These are phyloP conservation scores for Epiblema foenella DNA, from an alignment of 2,888 invertebrate species.

Conservation along the genomic window DNA sequence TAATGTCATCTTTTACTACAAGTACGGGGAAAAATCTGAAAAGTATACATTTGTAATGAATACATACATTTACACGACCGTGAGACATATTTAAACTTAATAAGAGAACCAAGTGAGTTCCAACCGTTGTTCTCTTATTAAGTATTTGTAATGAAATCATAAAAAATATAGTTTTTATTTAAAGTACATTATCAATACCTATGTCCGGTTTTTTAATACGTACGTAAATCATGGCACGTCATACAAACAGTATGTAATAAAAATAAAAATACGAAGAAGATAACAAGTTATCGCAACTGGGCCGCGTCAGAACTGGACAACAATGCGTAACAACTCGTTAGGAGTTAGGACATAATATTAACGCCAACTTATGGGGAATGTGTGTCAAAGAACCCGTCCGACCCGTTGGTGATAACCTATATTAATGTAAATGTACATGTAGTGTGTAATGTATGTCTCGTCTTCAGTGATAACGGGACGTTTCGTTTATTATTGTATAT, in stretches of 20 bases:
- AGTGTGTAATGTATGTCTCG: background rate
- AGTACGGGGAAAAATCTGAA: too few species aligned
- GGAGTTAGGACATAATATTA: conserved; percentile 8
- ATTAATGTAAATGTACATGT: conserved; percentile 8
- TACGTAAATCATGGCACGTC: background rate
- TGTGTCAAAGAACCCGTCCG: conserved; percentile 32
- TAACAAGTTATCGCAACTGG: background rate
- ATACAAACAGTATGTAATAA: background rate
- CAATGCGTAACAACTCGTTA: background rate
- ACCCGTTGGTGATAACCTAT: conserved; percentile 24
- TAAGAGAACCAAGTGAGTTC: too few species aligned
- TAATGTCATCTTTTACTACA: too few species aligned
- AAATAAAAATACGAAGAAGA: background rate
- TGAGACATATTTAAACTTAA: too few species aligned
- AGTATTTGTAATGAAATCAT: too few species aligned
- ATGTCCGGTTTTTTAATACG: too few species aligned
- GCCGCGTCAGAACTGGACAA: conserved; percentile 2
- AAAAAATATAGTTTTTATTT: too few species aligned
- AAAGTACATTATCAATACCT: too few species aligned
- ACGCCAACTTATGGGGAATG: conserved; percentile 23
- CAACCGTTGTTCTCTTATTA: too few species aligned
- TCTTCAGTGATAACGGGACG: too few species aligned
- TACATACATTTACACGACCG: too few species aligned
- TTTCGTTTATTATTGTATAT: background rate
- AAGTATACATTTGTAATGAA: too few species aligned